Base-by-base conservation (phyloP, 2,888 invertebrate genomes). In the Crepidodera aurea region DNA sequence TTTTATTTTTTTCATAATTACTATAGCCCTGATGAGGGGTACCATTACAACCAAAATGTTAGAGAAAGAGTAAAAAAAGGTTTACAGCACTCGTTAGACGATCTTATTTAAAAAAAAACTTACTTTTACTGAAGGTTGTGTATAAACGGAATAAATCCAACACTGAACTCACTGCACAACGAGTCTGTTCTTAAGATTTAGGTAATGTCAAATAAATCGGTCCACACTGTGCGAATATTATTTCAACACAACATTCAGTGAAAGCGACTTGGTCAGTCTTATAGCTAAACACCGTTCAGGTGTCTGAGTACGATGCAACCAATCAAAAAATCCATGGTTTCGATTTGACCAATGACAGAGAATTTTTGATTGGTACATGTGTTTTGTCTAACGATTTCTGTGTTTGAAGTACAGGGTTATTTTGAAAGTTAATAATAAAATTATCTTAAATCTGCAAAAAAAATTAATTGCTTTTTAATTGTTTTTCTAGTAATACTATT, bases 281-380 rank as follows among this genome's bases (percentile, higher is more conserved):
- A 72, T 72, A 72, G 67, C 68, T 40, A 69, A 67, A 59, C 50
- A 50, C 40, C 67, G 71, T 72, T 72, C 69, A 69, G 70, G 70
- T 70, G 53, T 54, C 44, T 69, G 69, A 69, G 53, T 69, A 44
- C 61, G 57, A 50, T 39, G 51, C 54, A 40, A 55, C 71, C 71
- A 72, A 72, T 72, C 37, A 54, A n/a, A 62, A 25, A 25, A 42
- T 61, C 10, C 18, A 40, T 22, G 6, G 46, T 19, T 51, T 53
- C n/a, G 59, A 66, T 60, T 68, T 57, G 42, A 48, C 72, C 69
- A 72, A 69, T 70, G 22, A 16, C 7, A 16, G 2, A 25, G 8
- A 15, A 13, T n/a, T 19, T 12, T 48, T 27, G 18, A 40, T 29
- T 34, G 22, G 34, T 29, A 42, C 50, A 44, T 42, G 10, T 8